Percentiles rank a stretch among this genome's conserved stretches.
Conservation (phyloP, 2,113 vertebrate genomes). For the Sinocyclocheilus anophthalmus region DNA sequence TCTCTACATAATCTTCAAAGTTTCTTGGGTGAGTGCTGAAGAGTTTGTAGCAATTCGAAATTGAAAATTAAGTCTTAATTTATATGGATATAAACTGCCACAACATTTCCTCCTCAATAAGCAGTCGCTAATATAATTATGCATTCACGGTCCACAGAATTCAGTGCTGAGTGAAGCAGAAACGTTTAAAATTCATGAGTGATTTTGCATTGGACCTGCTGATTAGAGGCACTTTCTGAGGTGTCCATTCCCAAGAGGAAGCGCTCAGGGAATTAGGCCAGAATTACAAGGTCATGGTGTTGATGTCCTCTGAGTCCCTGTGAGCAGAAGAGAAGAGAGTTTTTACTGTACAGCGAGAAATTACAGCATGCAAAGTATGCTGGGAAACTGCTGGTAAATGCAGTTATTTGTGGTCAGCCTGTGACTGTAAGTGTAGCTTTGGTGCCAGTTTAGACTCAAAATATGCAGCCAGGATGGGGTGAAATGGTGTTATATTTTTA, state of each 20-base stretch:
- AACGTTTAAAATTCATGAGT: conserved; percentile 41
- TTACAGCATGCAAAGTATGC: neutral
- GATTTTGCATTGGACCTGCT: conserved; percentile 38
- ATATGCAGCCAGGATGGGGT: neutral
- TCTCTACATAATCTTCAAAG: neutral
- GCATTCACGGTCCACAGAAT: conserved; percentile 17
- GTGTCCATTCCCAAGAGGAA: conserved; percentile 35
- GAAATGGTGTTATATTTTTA: neutral
- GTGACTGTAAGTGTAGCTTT: neutral
- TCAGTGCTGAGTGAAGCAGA: conserved; percentile 40
- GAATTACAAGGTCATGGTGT: conserved; percentile 35
- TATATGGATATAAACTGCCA: neutral
- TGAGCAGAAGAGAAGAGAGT: neutral
- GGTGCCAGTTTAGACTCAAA: neutral
- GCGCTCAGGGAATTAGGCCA: neutral
- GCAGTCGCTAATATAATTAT: conserved; percentile 30
- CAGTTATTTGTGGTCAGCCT: neutral
- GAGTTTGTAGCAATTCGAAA: neutral
- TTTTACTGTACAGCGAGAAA: conserved; percentile 8
- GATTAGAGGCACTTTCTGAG: conserved; percentile 15
- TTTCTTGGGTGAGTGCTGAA: neutral
- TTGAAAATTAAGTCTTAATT: conserved; percentile 1
- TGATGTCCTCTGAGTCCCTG: neutral
- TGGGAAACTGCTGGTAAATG: neutral
- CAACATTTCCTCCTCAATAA: conserved; percentile 16